Conservation (phyloP, 2,888 invertebrate genomes). For the Melikaiella ostensackeni region DNA sequence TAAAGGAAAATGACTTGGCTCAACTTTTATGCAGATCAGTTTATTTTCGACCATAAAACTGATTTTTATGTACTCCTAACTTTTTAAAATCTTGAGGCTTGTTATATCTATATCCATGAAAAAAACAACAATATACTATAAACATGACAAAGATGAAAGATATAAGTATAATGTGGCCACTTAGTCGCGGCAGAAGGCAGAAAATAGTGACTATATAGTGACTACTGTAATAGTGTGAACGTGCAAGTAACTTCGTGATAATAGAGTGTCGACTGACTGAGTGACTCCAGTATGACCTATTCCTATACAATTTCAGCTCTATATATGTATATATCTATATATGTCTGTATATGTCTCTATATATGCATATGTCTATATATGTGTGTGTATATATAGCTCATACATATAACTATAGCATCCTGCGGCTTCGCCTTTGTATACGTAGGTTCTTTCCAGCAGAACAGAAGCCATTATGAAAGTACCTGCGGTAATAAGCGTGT, state of each 20-base stretch:
- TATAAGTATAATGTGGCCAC: conserved; percentile 16
- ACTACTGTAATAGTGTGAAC: conserved; percentile 42
- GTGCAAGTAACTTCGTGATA: conserved; percentile 22
- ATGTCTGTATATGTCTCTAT: too few relatives aligned
- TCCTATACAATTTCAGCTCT: neutral
- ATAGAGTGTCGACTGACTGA: conserved; percentile 45
- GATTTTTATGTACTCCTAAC: too few relatives aligned
- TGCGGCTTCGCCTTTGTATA: conserved; percentile 35
- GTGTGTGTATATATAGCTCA: too few relatives aligned
- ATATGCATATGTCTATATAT: too few relatives aligned
- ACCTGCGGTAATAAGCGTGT: conserved; percentile 16
- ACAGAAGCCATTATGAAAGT: conserved; percentile 46
- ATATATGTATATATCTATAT: neutral
- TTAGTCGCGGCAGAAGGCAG: conserved; percentile 14
- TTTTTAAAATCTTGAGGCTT: too few relatives aligned
- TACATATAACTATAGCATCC: neutral
- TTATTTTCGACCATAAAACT: too few relatives aligned
- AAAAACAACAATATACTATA: too few relatives aligned
- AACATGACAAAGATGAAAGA: conserved; percentile 3
- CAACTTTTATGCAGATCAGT: too few relatives aligned
- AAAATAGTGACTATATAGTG: neutral
- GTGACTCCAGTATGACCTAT: conserved; percentile 42
- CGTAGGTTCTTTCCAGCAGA: conserved; percentile 36
- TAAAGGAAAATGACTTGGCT: too few relatives aligned
- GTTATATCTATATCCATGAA: too few relatives aligned